Evolutionary conservation across 2,797 vertebrate species (phyloP).

Genomic region (Pseudocheirus occidentalis): DNA sequence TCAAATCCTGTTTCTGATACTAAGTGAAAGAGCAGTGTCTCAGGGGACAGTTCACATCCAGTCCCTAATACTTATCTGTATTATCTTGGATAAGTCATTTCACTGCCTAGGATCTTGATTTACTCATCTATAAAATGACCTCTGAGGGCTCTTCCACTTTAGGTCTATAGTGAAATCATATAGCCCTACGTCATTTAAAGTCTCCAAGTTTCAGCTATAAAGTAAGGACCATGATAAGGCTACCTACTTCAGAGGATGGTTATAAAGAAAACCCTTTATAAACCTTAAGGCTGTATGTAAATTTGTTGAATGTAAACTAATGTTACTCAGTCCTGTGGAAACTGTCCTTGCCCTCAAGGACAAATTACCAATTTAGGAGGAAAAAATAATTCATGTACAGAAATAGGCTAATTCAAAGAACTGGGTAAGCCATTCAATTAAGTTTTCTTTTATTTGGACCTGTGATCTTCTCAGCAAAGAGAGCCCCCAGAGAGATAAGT

Average conservation of each 20-base stretch:
- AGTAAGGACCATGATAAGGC: not conserved
- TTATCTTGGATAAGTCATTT: not conserved
- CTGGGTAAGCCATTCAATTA: not conserved
- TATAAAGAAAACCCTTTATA: not conserved
- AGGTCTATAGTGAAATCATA: not conserved
- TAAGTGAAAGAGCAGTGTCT: not conserved
- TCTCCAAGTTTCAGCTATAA: not conserved
- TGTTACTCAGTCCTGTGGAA: not conserved
- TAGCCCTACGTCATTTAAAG: not conserved
- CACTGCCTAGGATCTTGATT: not conserved
- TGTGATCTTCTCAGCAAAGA: not conserved
- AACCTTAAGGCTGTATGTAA: not conserved
- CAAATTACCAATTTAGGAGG: not conserved
- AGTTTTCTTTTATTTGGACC: not conserved
- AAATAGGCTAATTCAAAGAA: not conserved
- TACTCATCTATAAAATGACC: not conserved
- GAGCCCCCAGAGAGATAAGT: not conserved
- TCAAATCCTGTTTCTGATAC: not conserved
- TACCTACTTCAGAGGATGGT: not conserved
- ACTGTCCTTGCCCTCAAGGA: not conserved
- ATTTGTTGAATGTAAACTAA: not conserved
- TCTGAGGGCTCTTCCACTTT: not conserved
- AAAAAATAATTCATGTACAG: not conserved
- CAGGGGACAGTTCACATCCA: not conserved
- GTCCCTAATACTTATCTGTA: not conserved